Percentiles rank a stretch among this genome's conserved stretches.
Evolutionary conservation across 2,797 vertebrate species (phyloP).

Genomic region (Limosa lapponica): DNA sequence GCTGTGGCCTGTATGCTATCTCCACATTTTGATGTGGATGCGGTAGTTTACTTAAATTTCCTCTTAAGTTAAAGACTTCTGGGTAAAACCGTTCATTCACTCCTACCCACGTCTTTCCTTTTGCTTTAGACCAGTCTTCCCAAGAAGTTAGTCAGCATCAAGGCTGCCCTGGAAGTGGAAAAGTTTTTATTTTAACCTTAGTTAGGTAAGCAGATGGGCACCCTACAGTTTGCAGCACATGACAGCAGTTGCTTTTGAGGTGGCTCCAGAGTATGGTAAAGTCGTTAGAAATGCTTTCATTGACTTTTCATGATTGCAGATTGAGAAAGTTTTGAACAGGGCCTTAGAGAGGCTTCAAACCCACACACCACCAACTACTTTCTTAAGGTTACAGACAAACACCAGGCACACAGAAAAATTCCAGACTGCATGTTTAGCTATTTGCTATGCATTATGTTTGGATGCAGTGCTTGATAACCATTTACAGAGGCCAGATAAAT

Average conservation of each 20-base stretch:
- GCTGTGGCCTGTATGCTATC: not conserved
- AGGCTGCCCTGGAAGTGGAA: not conserved
- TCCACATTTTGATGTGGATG: not conserved
- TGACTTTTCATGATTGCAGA: not conserved
- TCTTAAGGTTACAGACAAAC: not conserved
- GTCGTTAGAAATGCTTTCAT: not conserved
- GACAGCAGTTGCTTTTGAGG: not conserved
- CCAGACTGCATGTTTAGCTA: rapidly evolving
- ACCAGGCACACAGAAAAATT: not conserved
- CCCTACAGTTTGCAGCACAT: not conserved
- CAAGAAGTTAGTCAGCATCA: rapidly evolving
- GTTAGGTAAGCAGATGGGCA: not conserved
- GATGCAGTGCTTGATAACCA: rapidly evolving
- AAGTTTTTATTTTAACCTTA: not conserved
- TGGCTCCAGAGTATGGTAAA: not conserved
- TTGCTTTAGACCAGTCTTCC: not conserved
- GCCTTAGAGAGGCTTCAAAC: not conserved
- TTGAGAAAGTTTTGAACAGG: not conserved
- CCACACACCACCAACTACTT: not conserved
- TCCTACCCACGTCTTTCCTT: not conserved
- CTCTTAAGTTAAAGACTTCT: not conserved
- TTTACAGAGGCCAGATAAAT: not conserved
- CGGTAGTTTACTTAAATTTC: not conserved
- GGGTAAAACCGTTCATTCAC: not conserved
- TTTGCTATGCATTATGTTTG: not conserved